Percentiles rank a stretch among this genome's conserved stretches.
phyloP scores from a whole-genome alignment of 1,140 invertebrate genomes.

The Calosoma granatense region DNA sequence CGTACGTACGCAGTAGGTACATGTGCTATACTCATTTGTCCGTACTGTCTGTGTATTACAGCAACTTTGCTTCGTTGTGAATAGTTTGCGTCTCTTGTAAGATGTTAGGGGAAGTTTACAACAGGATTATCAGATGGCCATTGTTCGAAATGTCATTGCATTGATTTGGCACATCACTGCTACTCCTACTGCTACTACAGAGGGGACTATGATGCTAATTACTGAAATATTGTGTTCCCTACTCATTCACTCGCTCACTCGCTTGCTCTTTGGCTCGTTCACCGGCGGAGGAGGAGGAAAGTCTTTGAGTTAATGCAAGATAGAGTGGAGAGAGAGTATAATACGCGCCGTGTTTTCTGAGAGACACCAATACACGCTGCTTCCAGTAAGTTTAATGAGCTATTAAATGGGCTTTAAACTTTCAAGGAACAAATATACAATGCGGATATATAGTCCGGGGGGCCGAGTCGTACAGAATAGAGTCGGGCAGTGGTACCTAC shows the following conservation, averaged over 20 bases:
- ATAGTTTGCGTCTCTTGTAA: no score
- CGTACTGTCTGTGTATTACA: no score
- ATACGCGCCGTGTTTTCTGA: constrained; percentile 13
- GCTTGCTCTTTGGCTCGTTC: no score
- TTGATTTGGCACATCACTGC: constrained; percentile 12
- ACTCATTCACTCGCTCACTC: not conserved
- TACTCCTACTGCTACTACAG: constrained; percentile 5
- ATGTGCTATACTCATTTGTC: no score
- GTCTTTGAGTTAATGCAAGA: no score
- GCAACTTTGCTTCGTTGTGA: no score
- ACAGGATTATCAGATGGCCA: constrained; percentile 10
- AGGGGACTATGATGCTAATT: constrained; percentile 5
- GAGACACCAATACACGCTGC: not conserved
- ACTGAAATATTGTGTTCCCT: not conserved
- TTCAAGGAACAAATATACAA: constrained; percentile 18
- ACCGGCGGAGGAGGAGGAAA: no score
- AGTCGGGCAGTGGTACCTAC: not conserved
- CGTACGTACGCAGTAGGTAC: no score
- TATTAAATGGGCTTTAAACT: constrained; percentile 21
- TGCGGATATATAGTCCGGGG: constrained; percentile 16
- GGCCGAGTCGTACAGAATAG: no score
- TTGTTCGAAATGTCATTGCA: constrained; percentile 16
- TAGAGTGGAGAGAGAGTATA: not conserved
- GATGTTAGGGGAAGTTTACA: not conserved
- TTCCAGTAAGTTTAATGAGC: constrained; percentile 19